Conservation (phyloP, 2,797 vertebrate genomes). For the Eulemur coronatus region DNA sequence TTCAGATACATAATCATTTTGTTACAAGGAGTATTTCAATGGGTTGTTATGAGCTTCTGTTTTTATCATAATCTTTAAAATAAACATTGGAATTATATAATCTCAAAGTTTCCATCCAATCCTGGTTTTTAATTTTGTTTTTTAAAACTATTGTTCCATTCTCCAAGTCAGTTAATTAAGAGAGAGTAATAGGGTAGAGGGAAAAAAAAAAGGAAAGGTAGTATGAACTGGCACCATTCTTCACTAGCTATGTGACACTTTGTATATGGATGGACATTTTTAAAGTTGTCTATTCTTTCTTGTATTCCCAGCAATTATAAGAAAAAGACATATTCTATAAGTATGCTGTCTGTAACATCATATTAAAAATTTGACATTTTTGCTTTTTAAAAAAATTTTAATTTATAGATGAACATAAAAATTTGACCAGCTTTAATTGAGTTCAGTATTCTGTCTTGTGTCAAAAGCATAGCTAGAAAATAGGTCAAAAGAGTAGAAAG, state of each 20-base stretch:
- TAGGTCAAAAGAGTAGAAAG: constrained; percentile 6
- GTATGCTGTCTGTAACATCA: not conserved
- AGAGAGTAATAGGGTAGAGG: not conserved
- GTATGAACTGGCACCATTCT: not conserved
- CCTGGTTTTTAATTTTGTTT: not conserved
- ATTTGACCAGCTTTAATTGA: not conserved
- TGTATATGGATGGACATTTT: not conserved
- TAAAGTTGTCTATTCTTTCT: not conserved
- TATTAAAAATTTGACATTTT: not conserved
- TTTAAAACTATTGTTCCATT: not conserved
- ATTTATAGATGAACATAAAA: not conserved
- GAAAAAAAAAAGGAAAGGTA: not conserved
- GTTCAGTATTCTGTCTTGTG: not conserved
- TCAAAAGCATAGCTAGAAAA: not conserved
- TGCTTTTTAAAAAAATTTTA: not conserved
- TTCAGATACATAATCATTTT: not conserved
- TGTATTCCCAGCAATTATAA: not conserved
- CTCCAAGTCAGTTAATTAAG: not conserved
- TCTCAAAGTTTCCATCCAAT: not conserved
- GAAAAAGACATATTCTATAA: not conserved
- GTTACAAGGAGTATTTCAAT: not conserved
- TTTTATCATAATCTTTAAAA: not conserved
- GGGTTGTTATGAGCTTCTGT: not conserved
- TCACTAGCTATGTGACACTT: not conserved
- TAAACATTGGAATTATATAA: not conserved